Percentiles rank a stretch among this genome's conserved stretches.
Conservation (phyloP, 2,113 vertebrate species). For the Lepidothrix coronata region DNA sequence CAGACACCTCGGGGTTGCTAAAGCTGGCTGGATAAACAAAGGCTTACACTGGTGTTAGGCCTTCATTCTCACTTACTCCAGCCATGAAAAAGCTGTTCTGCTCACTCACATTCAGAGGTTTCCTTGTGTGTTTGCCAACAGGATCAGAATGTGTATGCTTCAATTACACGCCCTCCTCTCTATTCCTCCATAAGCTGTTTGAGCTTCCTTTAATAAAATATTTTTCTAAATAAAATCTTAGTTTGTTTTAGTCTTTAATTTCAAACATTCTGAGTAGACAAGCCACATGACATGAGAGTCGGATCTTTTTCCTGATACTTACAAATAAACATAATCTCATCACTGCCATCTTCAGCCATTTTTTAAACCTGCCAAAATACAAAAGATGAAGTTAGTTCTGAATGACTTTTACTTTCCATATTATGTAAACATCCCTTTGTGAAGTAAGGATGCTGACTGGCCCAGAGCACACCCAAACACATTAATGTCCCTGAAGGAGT, state of each 20-base stretch:
- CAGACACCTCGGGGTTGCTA: background rate
- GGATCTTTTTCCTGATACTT: slow-evolving; percentile 67
- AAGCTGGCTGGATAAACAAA: background rate
- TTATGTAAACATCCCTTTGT: background rate
- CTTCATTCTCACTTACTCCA: background rate
- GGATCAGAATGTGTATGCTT: background rate
- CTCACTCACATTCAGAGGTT: background rate
- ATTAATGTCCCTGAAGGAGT: background rate
- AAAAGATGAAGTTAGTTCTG: background rate
- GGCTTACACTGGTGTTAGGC: background rate
- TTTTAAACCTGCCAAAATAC: slow-evolving; percentile 69
- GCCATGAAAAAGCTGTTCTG: background rate
- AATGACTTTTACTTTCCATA: background rate
- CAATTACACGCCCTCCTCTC: background rate
- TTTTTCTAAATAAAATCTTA: background rate
- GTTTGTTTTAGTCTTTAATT: background rate
- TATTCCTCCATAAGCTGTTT: background rate
- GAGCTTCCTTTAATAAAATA: background rate
- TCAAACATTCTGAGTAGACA: background rate
- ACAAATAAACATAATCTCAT: slow-evolving; percentile 87
- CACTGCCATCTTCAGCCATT: slow-evolving; percentile 84
- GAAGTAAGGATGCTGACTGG: background rate
- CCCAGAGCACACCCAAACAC: background rate
- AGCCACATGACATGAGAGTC: background rate
- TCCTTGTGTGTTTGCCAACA: background rate